Evolutionary conservation across 2,888 invertebrate genomes (phyloP).

Genomic region (Cheilosia impressa): DNA sequence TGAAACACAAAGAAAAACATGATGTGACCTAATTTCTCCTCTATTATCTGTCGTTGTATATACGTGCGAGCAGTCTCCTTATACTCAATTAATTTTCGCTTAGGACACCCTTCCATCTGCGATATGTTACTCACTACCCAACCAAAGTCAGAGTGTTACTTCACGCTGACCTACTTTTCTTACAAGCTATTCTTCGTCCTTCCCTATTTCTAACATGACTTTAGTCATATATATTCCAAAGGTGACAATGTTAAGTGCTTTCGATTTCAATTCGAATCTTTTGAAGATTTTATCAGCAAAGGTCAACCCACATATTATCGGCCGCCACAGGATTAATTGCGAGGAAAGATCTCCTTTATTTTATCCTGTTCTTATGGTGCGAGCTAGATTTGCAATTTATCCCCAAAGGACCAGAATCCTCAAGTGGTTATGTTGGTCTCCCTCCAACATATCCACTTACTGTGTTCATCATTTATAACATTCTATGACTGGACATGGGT

Average conservation of each 20-base stretch:
- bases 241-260: slow-evolving; percentile 31
- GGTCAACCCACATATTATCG: slow-evolving; percentile 19
- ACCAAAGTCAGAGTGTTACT: background rate
- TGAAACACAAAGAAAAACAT: background rate
- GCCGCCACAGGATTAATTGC: slow-evolving; percentile 22
- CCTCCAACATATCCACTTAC: slow-evolving; percentile 1
- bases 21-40: slow-evolving; percentile 12
- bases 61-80: background rate
- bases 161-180: slow-evolving; percentile 8
- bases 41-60: background rate
- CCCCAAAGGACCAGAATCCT: slow-evolving; percentile 46
- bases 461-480: slow-evolving; percentile 26
- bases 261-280: slow-evolving; percentile 20
- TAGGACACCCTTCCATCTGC: background rate
- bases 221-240: background rate
- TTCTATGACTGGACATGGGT: slow-evolving; percentile 42
- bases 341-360: background rate
- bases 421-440: slow-evolving; percentile 2
- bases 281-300: slow-evolving; percentile 16
- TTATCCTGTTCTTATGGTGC: background rate
- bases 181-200: background rate
- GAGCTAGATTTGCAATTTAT: slow-evolving; percentile 40
- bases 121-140: background rate
- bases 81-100: slow-evolving; percentile 14
- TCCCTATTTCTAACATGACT: background rate